Conservation (phyloP, 1,140 invertebrate species). For the Drosophila murphyi region DNA sequence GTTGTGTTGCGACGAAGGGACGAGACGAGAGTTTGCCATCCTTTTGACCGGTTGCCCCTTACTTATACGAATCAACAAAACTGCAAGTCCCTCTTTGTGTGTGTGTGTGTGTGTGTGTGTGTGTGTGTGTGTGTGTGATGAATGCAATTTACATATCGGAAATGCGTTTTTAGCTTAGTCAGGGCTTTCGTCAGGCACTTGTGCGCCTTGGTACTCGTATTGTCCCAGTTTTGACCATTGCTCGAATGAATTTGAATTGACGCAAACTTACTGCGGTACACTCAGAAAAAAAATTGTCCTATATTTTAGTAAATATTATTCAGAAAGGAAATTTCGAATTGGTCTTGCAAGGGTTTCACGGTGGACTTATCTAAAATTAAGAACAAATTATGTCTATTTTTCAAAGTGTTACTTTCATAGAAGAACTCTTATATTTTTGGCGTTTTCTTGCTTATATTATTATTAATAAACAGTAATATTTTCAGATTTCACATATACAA, state of each 20-base stretch:
- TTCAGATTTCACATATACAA: too few relatives aligned
- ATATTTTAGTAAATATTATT: too few relatives aligned
- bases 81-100: neutral
- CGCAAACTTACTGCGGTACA: neutral
- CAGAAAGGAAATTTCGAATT: too few relatives aligned
- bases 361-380: too few relatives aligned
- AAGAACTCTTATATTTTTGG: too few relatives aligned
- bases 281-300: too few relatives aligned
- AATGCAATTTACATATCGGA: slow-evolving; percentile 18
- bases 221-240: neutral
- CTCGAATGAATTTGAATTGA: neutral
- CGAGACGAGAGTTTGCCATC: slow-evolving; percentile 8
- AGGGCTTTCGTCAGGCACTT: neutral
- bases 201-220: neutral
- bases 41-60: slow-evolving; percentile 11
- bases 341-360: too few relatives aligned
- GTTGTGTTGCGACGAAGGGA: neutral
- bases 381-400: too few relatives aligned
- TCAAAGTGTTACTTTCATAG: too few relatives aligned
- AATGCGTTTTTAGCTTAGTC: slow-evolving; percentile 13
- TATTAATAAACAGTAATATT: too few relatives aligned
- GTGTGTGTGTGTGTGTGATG: neutral
- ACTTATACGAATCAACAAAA: neutral
- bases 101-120: neutral
- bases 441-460: too few relatives aligned